Percentiles rank a stretch among this genome's conserved stretches.
Evolutionary conservation across 2,113 vertebrate genomes (phyloP).

Genomic region (Argyrosomus japonicus): DNA sequence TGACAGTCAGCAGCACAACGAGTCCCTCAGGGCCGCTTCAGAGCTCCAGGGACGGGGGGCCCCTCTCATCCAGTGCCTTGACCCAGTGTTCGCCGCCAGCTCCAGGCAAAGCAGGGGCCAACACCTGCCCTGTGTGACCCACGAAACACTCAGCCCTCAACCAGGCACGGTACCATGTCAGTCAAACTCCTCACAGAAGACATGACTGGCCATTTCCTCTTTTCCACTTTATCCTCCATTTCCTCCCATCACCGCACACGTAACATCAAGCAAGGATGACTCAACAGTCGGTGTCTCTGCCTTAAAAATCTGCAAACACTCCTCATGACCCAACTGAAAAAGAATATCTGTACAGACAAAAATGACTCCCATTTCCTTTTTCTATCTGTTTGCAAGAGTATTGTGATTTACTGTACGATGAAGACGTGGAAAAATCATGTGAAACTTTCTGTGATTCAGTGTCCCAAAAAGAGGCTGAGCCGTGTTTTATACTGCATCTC

Average conservation of each 20-base stretch:
- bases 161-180: slow-evolving; percentile 64
- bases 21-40: slow-evolving; percentile 72
- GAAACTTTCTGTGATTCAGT: slow-evolving; percentile 67
- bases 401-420: slow-evolving; percentile 77
- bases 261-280: slow-evolving; percentile 56
- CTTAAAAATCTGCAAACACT: slow-evolving; percentile 79
- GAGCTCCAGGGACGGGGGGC: slow-evolving; percentile 82
- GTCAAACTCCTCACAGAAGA: slow-evolving; percentile 27
- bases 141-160: slow-evolving; percentile 71
- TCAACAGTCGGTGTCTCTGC: slow-evolving; percentile 76
- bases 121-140: slow-evolving; percentile 76
- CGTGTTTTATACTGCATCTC: slow-evolving; percentile 69
- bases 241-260: slow-evolving; percentile 38
- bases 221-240: not conserved
- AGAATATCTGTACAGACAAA: slow-evolving; percentile 67
- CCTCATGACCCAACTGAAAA: slow-evolving; percentile 57
- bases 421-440: slow-evolving; percentile 71
- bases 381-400: slow-evolving; percentile 84
- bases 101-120: slow-evolving; percentile 78
- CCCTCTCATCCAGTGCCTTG: slow-evolving; percentile 97
- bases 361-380: slow-evolving; percentile 59
- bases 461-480: slow-evolving; percentile 67
- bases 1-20: slow-evolving; percentile 79
- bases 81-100: slow-evolving; percentile 87
- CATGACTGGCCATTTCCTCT: slow-evolving; percentile 22